Evolutionary conservation across 2,113 vertebrate genomes (phyloP), one percentile per base, ranked within the genome.

Genomic region (Gavialis gangeticus): DNA sequence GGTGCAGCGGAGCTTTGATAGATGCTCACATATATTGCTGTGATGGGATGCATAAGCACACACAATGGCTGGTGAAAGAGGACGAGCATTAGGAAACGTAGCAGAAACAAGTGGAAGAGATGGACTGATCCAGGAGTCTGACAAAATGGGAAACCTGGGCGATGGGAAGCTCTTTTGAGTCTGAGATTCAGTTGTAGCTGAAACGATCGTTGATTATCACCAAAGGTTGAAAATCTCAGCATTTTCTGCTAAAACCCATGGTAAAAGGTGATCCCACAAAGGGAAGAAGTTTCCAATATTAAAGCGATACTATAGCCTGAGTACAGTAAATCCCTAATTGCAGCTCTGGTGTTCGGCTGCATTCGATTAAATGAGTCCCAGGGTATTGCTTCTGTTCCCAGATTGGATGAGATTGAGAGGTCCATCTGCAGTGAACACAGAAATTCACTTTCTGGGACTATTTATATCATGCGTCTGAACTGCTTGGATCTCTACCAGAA

Each of bases 391-490:
- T 37, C 24, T 71, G 54, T 78, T 91, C 46, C 58, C 60, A 62
- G 64, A 12, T 27, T 66, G 34, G 77, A 95, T 71, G 84, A 66
- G 82, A 55, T 85, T 89, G 84, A 87, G 82, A 78, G 88, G 4
- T 6, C n/a, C 66, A 62, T 93, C 84, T 86, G 62, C 64, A 91
- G 60, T 11, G 62, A 93, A 19, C 18, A 4, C 46, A 69, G 82
- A 89, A 91, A 88, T 64, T 24, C 37, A 37, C 21, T 37, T 46
- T 71, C 85, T 92, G 24, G 77, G 79, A 55, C 77, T 93, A 30
- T 91, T 84, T 95, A 91, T 91, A 95, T 77, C 88, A 69, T 30
- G 19, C 91, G 92, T 15, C 64, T 94, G 87, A 86, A 90, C 93
- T 86, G 63, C 84, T 85, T 87, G 79, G 94, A 83, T 76, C 75